Conservation (phyloP, 2,888 invertebrate species). For the Hesperia comma region DNA sequence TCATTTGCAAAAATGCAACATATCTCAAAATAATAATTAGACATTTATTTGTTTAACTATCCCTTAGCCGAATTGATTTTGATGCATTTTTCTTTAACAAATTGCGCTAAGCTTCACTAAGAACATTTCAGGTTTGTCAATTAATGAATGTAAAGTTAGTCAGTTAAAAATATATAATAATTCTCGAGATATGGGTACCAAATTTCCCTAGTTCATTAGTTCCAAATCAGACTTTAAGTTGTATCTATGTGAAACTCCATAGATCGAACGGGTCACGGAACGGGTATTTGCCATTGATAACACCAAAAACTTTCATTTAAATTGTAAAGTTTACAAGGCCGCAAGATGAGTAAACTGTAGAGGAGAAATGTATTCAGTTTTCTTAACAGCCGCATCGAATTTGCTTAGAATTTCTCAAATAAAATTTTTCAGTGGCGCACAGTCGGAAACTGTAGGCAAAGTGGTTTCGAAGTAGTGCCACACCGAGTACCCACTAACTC, state of each 20-base stretch:
- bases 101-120: too few species aligned
- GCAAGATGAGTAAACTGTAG: constrained; percentile 10
- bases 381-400: constrained; percentile 36
- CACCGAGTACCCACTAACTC: not conserved
- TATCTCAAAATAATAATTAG: too few species aligned
- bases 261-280: not conserved
- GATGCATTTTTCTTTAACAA: too few species aligned
- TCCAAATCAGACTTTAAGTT: too few species aligned
- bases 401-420: constrained; percentile 41
- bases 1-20: too few species aligned
- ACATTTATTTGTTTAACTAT: too few species aligned
- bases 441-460: constrained; percentile 14
- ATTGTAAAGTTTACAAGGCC: constrained; percentile 13
- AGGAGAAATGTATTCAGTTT: constrained; percentile 15
- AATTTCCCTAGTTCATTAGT: too few species aligned
- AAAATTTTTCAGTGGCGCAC: constrained; percentile 29
- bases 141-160: too few species aligned
- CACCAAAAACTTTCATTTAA: not conserved
- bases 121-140: too few species aligned
- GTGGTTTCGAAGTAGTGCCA: constrained; percentile 18
- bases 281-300: not conserved
- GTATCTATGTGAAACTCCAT: not conserved
- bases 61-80: too few species aligned
- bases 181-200: too few species aligned
- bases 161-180: too few species aligned